Evolutionary conservation across 1,140 invertebrate genomes (phyloP), one percentile per base, ranked within the genome.

Genomic region (Pseudachorutes palmiensis): DNA sequence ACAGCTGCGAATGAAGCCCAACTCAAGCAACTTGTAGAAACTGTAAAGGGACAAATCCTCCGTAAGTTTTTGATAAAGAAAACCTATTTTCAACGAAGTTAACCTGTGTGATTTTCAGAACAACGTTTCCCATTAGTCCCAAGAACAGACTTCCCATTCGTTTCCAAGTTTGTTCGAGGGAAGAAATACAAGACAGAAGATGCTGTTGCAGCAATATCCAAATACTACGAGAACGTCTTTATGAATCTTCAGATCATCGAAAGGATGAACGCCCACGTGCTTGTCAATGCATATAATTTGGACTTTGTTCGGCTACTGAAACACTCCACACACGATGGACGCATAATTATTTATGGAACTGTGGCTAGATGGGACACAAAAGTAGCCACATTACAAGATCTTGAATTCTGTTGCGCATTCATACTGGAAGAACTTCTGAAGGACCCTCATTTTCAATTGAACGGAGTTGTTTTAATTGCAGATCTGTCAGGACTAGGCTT

Each of bases 161-260:
- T 61, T 12, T 9, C 14, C 29, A 61, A 61, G 24, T 61, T 61
- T 36, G 3, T 61, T 9, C 59, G 59, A 2, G 26, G 9, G 59
- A 61, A 61, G 24, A 61, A 61, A 29, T 61, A 61, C 59, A 61
- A 61, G 5, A 5, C 24, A 12, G 59, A 61, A 9, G 19, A 9
- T 26, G 59, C 59, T 9, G 9, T 14, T 29, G 5, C 2, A 3
- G 9, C 9, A 19, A 26, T 61, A 12, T 9, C 5, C 5, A 61
- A 36, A 30, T 61, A 61, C 30, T 61, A 61, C 59, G 24, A 12
- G 3, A 19, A 30, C 3, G 9, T 61, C 24, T 19, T 30, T 19
- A 5, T 3, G 30, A 61, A 61, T 32, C 22, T 32, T 19, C 29
- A 24, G 16, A 5, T 61, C 9, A 2, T 61, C 9, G 24, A 32